Conservation (phyloP, 2,888 invertebrate species). For the Metacarcinus magister region DNA sequence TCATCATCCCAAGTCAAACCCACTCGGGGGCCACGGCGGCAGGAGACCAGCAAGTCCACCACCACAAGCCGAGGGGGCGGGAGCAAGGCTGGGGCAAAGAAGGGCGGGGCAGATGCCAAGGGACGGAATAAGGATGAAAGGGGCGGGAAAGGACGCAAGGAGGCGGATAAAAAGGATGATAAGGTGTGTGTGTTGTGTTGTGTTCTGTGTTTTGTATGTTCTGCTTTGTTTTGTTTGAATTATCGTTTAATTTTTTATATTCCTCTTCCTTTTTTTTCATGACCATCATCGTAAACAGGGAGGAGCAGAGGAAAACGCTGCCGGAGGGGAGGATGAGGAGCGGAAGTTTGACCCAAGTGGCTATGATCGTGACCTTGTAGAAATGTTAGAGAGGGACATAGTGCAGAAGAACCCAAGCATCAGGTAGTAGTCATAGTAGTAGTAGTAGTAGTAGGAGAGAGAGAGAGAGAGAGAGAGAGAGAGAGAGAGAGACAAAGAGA, state of each 20-base stretch:
- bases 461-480: background rate
- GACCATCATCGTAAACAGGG: background rate
- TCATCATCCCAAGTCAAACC: constrained; percentile 73
- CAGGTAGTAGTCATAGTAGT: constrained; percentile 84
- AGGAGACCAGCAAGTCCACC: constrained; percentile 71
- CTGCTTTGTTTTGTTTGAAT: background rate
- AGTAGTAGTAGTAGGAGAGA: background rate
- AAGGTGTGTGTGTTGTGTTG: constrained; percentile 60
- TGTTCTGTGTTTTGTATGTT: background rate
- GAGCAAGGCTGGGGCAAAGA: constrained; percentile 66
- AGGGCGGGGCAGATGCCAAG: constrained; percentile 75
- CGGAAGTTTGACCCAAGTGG: constrained; percentile 89
- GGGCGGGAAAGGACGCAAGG: constrained; percentile 80
- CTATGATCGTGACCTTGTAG: constrained; percentile 90
- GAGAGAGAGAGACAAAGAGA: background rate
- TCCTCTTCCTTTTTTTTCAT: background rate
- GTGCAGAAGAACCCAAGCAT: constrained; percentile 92
- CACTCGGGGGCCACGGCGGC: constrained; percentile 80
- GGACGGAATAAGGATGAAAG: constrained; percentile 72
- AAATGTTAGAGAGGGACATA: constrained; percentile 93
- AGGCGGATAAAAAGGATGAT: constrained; percentile 81
- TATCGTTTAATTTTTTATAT: background rate
- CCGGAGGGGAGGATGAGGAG: constrained; percentile 83
- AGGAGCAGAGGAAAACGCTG: background rate
- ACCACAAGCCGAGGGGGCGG: constrained; percentile 50